phyloP scores from a whole-genome alignment of 1,140 invertebrate species.

The Platyscapa corneri region DNA sequence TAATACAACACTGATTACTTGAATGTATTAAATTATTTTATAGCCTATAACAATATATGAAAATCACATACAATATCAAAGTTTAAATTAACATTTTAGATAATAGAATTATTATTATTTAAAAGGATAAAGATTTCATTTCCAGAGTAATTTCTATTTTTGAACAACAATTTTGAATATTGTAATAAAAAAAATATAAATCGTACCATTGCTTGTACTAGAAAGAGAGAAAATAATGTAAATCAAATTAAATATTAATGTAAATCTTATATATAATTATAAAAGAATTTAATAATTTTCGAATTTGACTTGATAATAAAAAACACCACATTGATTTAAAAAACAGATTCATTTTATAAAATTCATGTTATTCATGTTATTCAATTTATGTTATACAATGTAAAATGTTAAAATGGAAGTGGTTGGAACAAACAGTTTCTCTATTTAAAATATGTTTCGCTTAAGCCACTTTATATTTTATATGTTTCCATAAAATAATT shows the following conservation, averaged over 20 bases:
- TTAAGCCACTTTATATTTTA: slow-evolving; percentile 37
- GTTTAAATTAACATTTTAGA: not conserved
- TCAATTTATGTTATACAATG: no score
- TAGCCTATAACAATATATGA: slow-evolving; percentile 31
- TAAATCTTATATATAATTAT: slow-evolving; percentile 34
- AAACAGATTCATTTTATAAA: slow-evolving; percentile 11
- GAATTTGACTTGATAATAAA: slow-evolving; percentile 19
- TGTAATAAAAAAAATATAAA: slow-evolving; percentile 68
- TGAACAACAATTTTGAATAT: slow-evolving; percentile 55
- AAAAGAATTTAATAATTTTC: slow-evolving; percentile 40
- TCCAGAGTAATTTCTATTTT: slow-evolving; percentile 4
- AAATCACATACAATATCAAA: slow-evolving; percentile 28
- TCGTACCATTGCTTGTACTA: slow-evolving; percentile 61
- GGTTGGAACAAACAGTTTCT: slow-evolving; percentile 57
- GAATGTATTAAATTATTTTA: slow-evolving; percentile 6
- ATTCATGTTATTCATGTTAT: no score
- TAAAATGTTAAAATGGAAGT: slow-evolving; percentile 22
- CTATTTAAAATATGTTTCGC: slow-evolving; percentile 57
- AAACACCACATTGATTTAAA: slow-evolving; percentile 20
- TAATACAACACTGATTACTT: slow-evolving; percentile 48
- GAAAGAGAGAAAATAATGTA: slow-evolving; percentile 37
- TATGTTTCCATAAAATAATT: not conserved
- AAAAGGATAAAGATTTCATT: slow-evolving; percentile 35
- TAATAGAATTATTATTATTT: not conserved
- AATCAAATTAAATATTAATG: slow-evolving; percentile 17